Evolutionary conservation across 1,140 invertebrate genomes (phyloP).

Genomic region (Drosophila novamexicana): DNA sequence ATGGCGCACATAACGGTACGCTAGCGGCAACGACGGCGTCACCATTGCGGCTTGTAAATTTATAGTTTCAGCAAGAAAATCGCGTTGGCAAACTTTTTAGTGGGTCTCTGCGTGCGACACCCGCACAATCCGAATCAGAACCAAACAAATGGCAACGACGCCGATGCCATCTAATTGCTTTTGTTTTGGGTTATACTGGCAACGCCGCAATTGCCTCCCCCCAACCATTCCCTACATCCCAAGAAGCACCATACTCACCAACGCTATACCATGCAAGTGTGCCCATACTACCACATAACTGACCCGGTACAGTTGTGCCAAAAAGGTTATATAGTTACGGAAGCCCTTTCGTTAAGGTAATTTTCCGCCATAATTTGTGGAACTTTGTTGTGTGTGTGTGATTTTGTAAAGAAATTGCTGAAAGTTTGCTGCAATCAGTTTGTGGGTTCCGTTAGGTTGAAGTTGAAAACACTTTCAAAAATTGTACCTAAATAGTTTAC

Average conservation of each 20-base stretch:
- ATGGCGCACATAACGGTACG: slow-evolving; percentile 59
- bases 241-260: no score
- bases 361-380: slow-evolving; percentile 72
- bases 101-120: slow-evolving; percentile 35
- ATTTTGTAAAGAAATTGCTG: slow-evolving; percentile 13
- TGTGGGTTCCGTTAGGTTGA: slow-evolving; percentile 19
- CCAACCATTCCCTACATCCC: neutral
- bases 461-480: slow-evolving; percentile 23
- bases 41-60: slow-evolving; percentile 74
- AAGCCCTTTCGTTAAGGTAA: slow-evolving; percentile 76
- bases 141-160: slow-evolving; percentile 57
- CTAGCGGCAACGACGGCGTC: slow-evolving; percentile 39
- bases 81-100: slow-evolving; percentile 69
- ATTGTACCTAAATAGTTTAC: neutral
- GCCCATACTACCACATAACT: slow-evolving; percentile 29
- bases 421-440: slow-evolving; percentile 53
- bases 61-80: slow-evolving; percentile 78
- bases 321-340: slow-evolving; percentile 61
- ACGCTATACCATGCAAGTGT: neutral
- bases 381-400: slow-evolving; percentile 37
- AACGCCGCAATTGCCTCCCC: slow-evolving; percentile 1
- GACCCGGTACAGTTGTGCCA: slow-evolving; percentile 69
- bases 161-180: slow-evolving; percentile 74
- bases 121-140: slow-evolving; percentile 47
- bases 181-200: slow-evolving; percentile 49